Evolutionary conservation across 2,113 vertebrate species (phyloP).

Genomic region (Eublepharis macularius): DNA sequence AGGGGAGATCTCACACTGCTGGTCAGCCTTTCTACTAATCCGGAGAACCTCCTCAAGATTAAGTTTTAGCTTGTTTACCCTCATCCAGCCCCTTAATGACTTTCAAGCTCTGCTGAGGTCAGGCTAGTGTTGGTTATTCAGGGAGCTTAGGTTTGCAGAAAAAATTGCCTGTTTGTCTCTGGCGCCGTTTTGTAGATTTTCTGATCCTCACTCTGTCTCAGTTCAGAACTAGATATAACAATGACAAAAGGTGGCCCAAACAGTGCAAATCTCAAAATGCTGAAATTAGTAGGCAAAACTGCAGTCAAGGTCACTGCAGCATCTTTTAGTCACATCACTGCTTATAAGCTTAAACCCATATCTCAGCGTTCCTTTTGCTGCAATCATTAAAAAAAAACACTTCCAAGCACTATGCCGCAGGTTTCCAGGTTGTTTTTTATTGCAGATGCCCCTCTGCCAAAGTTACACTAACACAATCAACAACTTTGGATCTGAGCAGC

Average conservation of each 20-base stretch:
- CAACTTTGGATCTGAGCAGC: neutral
- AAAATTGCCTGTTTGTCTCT: too few relatives aligned
- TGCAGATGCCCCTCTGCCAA: constrained; percentile 38
- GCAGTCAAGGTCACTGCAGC: constrained; percentile 53
- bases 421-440: constrained; percentile 45
- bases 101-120: too few relatives aligned
- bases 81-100: too few relatives aligned
- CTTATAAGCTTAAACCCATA: constrained; percentile 29
- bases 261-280: neutral
- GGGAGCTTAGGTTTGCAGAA: too few relatives aligned
- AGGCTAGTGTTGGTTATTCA: too few relatives aligned
- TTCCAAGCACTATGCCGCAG: constrained; percentile 27
- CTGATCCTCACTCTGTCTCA: too few relatives aligned
- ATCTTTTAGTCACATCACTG: neutral
- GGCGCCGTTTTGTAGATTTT: too few relatives aligned
- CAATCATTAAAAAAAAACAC: constrained; percentile 24
- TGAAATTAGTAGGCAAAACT: constrained; percentile 14
- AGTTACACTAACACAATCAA: constrained; percentile 27
- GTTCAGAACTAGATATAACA: too few relatives aligned
- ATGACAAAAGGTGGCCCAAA: neutral
- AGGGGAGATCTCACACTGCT: too few relatives aligned
- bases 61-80: too few relatives aligned
- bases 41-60: too few relatives aligned
- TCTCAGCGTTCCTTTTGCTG: constrained; percentile 1
- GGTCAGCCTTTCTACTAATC: too few relatives aligned